Evolutionary conservation across 2,888 invertebrate species (phyloP).

Genomic region (Catonia carolina): DNA sequence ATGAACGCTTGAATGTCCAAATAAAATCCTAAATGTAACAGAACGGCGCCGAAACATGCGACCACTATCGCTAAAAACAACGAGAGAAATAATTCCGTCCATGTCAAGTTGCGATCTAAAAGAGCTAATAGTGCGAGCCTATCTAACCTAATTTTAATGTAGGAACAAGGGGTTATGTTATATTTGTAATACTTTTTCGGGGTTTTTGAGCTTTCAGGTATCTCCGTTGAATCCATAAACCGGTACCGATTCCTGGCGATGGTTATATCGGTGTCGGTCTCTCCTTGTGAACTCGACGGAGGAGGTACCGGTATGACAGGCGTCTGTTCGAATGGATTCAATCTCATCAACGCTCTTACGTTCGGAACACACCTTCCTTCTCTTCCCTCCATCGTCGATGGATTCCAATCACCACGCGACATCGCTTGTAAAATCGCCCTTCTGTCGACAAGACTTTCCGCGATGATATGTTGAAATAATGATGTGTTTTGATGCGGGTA

Average conservation of each 20-base stretch:
- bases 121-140: constrained; percentile 84
- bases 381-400: not conserved
- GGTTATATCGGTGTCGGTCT: constrained; percentile 51
- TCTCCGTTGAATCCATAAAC: constrained; percentile 51
- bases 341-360: constrained; percentile 3
- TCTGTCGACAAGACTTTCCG: constrained; percentile 17
- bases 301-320: constrained; percentile 39
- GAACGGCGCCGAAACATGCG: constrained; percentile 73
- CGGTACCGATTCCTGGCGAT: constrained; percentile 44
- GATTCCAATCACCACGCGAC: too few relatives aligned
- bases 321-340: not conserved
- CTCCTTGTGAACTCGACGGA: constrained; percentile 50
- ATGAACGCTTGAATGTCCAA: constrained; percentile 87
- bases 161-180: constrained; percentile 37
- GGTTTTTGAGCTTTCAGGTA: constrained; percentile 49
- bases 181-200: constrained; percentile 34
- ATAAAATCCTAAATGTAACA: constrained; percentile 79
- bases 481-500: constrained; percentile 15
- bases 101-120: constrained; percentile 84
- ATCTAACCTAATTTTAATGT: constrained; percentile 84
- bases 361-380: constrained; percentile 4
- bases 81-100: constrained; percentile 73
- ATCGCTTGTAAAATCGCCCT: not conserved
- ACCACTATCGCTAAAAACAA: constrained; percentile 78
- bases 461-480: constrained; percentile 20